Base-by-base conservation (phyloP, 2,113 vertebrate genomes). In the Hypomesus transpacificus region DNA sequence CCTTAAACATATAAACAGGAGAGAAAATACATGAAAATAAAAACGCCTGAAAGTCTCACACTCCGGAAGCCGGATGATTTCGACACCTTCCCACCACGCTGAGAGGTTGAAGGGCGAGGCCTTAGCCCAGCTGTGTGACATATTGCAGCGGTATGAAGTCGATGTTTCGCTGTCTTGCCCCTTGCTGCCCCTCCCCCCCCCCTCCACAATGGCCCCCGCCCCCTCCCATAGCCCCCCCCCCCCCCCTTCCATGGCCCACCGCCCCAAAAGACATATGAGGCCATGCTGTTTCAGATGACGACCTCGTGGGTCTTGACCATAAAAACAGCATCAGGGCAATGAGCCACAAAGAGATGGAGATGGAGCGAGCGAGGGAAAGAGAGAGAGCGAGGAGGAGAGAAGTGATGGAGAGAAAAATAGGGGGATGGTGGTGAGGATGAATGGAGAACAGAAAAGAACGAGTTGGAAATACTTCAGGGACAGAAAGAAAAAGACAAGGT, bases 301-400 rank as follows among this genome's bases (percentile, higher is more conserved):
- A 93, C 93, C 96, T 95, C 86, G 91, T 95, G 94, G 95, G 94
- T 95, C 94, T 94, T 96, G 95, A 95, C 95, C 96, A 95, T 96
- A 94, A 97, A 96, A 96, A 95, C 93, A 95, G 95, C 95, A 98
- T 98, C 96, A 98, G 92, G 93, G 95, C 96, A 98, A 97, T 98
- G 96, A 97, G 95, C 93, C 95, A 94, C 88, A 66, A 58, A 60
- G 66, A 60, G 58, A 70, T 66, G 56, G 54, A 72, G 59, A 60
- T 58, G 74, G 66, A 52, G 64, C 52, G 58, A 66, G 60, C 54
- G 59, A 24, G 60, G 64, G 59, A 54, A 20, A 28, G 59, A 54
- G 26, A 28, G 60, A 46, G 54, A 60, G 57, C 24, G 28, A 58
- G 56, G 50, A 28, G 31, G 50, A 63, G 73, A 75, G 28, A 66